Conservation (phyloP, 2,797 vertebrate species). For the Heteromormyrus szaboi region DNA sequence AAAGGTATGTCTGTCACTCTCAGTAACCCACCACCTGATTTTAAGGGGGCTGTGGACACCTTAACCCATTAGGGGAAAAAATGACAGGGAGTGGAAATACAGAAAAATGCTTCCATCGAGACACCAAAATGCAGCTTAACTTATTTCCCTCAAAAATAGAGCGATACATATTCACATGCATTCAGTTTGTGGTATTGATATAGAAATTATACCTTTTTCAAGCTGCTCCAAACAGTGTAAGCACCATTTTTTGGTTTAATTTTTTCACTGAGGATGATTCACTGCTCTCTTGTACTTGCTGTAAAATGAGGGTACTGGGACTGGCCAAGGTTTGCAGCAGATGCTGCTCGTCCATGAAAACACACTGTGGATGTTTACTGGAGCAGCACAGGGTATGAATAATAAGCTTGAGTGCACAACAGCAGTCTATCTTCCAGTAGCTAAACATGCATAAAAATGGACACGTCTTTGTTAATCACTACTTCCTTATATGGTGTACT, state of each 20-base stretch:
- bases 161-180: background rate
- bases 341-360: background rate
- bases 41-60: background rate
- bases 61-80: background rate
- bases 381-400: background rate
- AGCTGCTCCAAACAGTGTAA: background rate
- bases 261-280: background rate
- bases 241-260: background rate
- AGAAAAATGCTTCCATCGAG: background rate
- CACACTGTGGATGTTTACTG: slow-evolving; percentile 4
- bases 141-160: background rate
- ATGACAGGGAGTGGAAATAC: too few species aligned
- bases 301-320: background rate
- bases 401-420: slow-evolving; percentile 1
- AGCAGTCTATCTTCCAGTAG: background rate
- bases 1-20: slow-evolving; percentile 10
- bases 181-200: background rate
- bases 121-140: background rate
- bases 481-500: background rate
- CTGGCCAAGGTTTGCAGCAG: background rate
- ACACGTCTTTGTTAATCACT: background rate
- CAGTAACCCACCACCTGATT: slow-evolving; percentile 7
- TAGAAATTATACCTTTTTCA: background rate
- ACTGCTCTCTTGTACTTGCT: background rate
- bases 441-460: background rate